These are phyloP conservation scores for Scaptomyza hsui DNA, from an alignment of 1,140 invertebrate genomes.

Conservation along the genomic window DNA sequence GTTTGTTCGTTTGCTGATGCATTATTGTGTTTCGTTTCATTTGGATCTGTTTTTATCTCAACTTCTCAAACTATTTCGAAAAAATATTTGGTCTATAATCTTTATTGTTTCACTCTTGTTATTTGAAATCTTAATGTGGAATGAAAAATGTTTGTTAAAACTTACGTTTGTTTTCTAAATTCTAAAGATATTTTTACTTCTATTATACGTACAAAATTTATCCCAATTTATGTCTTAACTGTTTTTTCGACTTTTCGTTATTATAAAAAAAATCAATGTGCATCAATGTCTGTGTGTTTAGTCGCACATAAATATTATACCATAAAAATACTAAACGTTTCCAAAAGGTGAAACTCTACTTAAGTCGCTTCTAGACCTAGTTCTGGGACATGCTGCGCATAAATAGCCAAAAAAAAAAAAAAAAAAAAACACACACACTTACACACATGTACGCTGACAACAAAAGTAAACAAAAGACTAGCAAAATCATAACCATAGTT, in stretches of 20 bases:
- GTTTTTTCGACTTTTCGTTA: conserved; percentile 12
- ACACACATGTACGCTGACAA: conserved; percentile 17
- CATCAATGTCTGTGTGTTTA: conserved; percentile 64
- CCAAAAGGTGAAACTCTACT: conserved; percentile 28
- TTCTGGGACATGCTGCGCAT: conserved; percentile 23
- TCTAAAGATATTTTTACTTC: conserved; percentile 15
- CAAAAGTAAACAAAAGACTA: conserved; percentile 8
- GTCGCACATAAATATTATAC: conserved; percentile 55
- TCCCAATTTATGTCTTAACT: conserved; percentile 19
- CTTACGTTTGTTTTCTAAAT: conserved; percentile 43
- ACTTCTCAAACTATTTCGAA: conserved; percentile 10
- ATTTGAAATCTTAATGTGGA: conserved; percentile 71
- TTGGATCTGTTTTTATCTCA: conserved; percentile 17
- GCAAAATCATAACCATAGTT: conserved; percentile 8
- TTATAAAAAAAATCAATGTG: conserved; percentile 48
- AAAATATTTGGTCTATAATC: conserved; percentile 24
- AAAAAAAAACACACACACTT: conserved; percentile 37
- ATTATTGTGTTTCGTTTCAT: conserved; percentile 57
- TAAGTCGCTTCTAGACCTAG: conserved; percentile 34
- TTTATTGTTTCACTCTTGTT: conserved; percentile 37
- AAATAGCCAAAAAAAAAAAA: conserved; percentile 26
- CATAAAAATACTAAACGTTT: conserved; percentile 31
- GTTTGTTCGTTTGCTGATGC: conserved; percentile 79
- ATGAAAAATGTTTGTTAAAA: conserved; percentile 49
- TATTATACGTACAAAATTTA: not conserved